These are phyloP conservation scores for Cataglyphis livida DNA, from an alignment of 2,888 invertebrate genomes.

Conservation along the genomic window DNA sequence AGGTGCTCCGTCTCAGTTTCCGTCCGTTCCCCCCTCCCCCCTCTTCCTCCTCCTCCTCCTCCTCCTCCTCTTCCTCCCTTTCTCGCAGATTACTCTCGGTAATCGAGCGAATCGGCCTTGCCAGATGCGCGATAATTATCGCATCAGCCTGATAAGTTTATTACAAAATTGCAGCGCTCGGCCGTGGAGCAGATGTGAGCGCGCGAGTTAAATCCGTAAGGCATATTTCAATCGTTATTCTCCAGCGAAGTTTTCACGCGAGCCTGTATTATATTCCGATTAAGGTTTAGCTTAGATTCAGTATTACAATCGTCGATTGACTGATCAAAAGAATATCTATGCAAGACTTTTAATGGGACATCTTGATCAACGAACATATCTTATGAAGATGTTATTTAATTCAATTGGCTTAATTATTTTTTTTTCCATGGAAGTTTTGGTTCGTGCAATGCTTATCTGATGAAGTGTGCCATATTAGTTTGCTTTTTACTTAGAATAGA, in stretches of 20 bases:
- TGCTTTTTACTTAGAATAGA: neutral
- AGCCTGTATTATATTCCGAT: neutral
- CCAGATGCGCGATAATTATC: conserved; percentile 73
- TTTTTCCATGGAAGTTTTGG: neutral
- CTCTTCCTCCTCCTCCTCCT: too few species aligned
- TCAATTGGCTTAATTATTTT: neutral
- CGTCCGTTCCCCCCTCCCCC: conserved; percentile 16
- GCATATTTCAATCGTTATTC: conserved; percentile 42
- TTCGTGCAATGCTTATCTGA: neutral
- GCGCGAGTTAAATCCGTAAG: conserved; percentile 42
- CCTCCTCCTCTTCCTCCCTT: neutral
- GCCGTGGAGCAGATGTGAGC: conserved; percentile 25
- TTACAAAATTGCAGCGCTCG: conserved; percentile 65
- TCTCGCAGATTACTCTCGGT: conserved; percentile 50
- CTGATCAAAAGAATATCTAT: neutral
- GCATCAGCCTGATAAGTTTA: conserved; percentile 68
- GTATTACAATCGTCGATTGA: conserved; percentile 8
- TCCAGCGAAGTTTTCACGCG: conserved; percentile 8
- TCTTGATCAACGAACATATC: neutral
- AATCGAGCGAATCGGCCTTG: conserved; percentile 62
- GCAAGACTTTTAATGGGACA: neutral
- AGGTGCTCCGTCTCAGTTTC: conserved; percentile 54
- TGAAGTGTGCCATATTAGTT: neutral
- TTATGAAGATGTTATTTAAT: neutral
- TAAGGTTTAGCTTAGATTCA: neutral